Percentiles rank a stretch among this genome's conserved stretches.
These are phyloP conservation scores for Drosophila cardini DNA, from an alignment of 1,140 invertebrate genomes.

Conservation along the genomic window DNA sequence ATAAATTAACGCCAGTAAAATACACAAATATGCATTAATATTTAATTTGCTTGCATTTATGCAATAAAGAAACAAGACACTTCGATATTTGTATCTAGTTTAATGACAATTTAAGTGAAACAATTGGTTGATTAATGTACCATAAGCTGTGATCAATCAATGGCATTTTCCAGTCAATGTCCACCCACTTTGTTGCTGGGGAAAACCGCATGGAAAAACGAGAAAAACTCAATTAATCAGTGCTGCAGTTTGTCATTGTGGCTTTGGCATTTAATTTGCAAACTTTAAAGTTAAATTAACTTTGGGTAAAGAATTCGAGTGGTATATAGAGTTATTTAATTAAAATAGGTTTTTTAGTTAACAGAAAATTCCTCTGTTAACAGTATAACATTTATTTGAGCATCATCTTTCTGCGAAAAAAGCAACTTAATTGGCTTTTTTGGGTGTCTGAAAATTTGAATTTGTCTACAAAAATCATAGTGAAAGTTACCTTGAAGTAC, in stretches of 20 bases:
- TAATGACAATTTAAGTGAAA: constrained; percentile 5
- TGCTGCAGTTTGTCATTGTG: constrained; percentile 2
- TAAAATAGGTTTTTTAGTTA: background rate
- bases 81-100: background rate
- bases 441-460: too few relatives aligned
- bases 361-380: background rate
- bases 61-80: constrained; percentile 8
- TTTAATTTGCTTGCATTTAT: constrained; percentile 20
- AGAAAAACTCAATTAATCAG: constrained; percentile 21
- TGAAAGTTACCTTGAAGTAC: background rate
- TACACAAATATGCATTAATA: constrained; percentile 7
- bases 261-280: background rate
- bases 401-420: too few relatives aligned
- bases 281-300: background rate
- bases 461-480: background rate
- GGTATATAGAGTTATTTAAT: background rate
- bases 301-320: background rate
- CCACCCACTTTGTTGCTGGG: background rate
- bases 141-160: constrained; percentile 21
- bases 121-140: constrained; percentile 5
- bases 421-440: too few relatives aligned
- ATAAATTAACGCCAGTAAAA: background rate
- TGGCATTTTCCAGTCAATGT: background rate
- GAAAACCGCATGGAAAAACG: background rate
- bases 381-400: too few relatives aligned